Conservation (phyloP, 2,113 vertebrate genomes). For the Oostethus manadensis region DNA sequence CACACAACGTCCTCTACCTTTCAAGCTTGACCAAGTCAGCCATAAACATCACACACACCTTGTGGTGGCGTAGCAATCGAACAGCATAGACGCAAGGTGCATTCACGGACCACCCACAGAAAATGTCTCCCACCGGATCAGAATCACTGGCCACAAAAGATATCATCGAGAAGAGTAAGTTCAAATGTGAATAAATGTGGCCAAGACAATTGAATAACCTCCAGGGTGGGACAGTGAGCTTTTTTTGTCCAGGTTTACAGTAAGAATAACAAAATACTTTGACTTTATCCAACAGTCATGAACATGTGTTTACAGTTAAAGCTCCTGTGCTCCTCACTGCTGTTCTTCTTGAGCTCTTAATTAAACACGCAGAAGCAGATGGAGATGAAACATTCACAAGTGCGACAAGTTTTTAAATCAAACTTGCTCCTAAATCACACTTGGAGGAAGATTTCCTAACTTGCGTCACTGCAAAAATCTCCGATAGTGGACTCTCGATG, state of each 20-base stretch:
- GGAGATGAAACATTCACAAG: neutral
- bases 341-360: constrained; percentile 4
- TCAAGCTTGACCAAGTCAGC: too few species aligned
- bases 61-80: too few species aligned
- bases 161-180: constrained; percentile 41
- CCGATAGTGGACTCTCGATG: neutral
- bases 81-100: too few species aligned
- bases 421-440: neutral
- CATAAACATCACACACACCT: too few species aligned
- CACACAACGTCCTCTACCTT: too few species aligned
- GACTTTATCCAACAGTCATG: neutral
- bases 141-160: too few species aligned
- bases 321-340: constrained; percentile 1
- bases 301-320: constrained; percentile 2
- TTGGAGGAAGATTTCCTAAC: neutral
- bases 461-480: neutral
- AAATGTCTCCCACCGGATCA: too few species aligned
- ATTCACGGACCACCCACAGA: too few species aligned
- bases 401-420: neutral
- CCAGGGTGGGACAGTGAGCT: constrained; percentile 27
- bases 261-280: neutral
- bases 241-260: constrained; percentile 8
- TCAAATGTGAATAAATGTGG: constrained; percentile 45
- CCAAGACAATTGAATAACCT: constrained; percentile 48
- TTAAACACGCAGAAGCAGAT: neutral